A percentile compares a stretch with the other conserved stretches of the same genome.
These are phyloP conservation scores for Ivindomyrus marchei DNA, from an alignment of 2,113 vertebrate species.

Conservation along the genomic window DNA sequence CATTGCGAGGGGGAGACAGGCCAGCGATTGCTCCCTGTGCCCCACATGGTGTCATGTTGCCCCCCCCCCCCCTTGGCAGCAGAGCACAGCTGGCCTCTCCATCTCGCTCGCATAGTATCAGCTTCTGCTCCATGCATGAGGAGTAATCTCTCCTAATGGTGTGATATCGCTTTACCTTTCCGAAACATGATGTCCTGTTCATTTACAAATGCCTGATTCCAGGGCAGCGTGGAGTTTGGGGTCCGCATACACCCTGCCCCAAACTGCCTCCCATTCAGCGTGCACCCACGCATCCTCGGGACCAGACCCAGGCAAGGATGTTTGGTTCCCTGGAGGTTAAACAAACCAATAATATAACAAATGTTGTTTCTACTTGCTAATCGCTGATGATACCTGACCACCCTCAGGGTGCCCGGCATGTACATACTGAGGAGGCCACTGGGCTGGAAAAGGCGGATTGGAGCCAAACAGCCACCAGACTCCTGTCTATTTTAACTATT, in stretches of 20 bases:
- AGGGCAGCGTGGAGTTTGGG: background rate
- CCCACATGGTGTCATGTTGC: slow-evolving; percentile 37
- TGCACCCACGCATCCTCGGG: background rate
- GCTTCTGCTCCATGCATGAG: background rate
- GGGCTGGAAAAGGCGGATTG: background rate
- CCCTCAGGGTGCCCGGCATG: background rate
- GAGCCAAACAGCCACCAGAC: slow-evolving; percentile 30
- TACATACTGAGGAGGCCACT: background rate
- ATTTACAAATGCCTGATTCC: background rate
- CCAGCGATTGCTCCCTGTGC: slow-evolving; percentile 20
- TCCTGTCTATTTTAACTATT: slow-evolving; percentile 58
- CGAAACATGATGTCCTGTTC: slow-evolving; percentile 13
- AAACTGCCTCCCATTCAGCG: background rate
- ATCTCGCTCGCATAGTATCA: background rate
- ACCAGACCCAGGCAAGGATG: background rate
- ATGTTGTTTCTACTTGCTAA: background rate
- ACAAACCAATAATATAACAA: background rate
- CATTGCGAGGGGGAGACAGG: slow-evolving; percentile 12
- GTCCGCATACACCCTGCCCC: background rate
- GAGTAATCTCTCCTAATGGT: slow-evolving; percentile 19
- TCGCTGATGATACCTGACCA: background rate
- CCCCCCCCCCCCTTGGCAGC: slow-evolving; percentile 10
- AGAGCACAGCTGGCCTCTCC: background rate
- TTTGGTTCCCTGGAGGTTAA: background rate
- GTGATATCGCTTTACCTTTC: slow-evolving; percentile 29